Base-by-base conservation (phyloP, 2,888 invertebrate genomes). In the Melinaea marsaeus region DNA sequence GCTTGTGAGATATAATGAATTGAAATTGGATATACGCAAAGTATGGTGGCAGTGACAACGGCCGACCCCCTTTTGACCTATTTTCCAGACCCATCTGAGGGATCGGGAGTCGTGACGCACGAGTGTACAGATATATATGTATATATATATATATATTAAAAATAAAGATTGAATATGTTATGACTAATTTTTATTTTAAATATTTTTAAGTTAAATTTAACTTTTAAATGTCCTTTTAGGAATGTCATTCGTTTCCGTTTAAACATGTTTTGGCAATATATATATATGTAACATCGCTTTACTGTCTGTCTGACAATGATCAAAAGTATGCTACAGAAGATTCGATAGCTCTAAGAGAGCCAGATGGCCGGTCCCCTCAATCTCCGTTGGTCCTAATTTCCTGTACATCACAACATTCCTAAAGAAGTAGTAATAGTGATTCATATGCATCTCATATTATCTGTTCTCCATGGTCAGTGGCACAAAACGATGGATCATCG, bases 41-140 rank as follows among this genome's bases (percentile, higher is more conserved):
- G 62, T 61, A 65, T 70, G 65, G 63, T 66, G 85, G 75, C 86
- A 87, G 86, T 86, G 88, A 88, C 88, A 88, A 86, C 86, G 88
- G 76, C 79, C 81, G 87, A 83, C 85, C 88, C 89, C 86, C 83
- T 80, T 82, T 82, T 88, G 89, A 89, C 89, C 89, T 85, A 90
- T 84, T 85, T 89, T 80, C 84, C 74, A 78, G 80, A 82, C 83
- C 86, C 85, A 85, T 81, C 75, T 77, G 75, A 79, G 79, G 79
- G 78, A 76, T 73, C 74, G 77, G 79, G 79, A 77, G 76, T 73
- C 74, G 77, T 87, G 86, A 88, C 87, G 88, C 83, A 86, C 73
- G 78, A 77, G 71, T 71, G 58, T 63, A 64, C 57, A 63, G 56
- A 51, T 51, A 51, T 51, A 32, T 32, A 51, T 13, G 22, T 48